phyloP scores from a whole-genome alignment of 2,888 invertebrate species.

The Unio delphinus region DNA sequence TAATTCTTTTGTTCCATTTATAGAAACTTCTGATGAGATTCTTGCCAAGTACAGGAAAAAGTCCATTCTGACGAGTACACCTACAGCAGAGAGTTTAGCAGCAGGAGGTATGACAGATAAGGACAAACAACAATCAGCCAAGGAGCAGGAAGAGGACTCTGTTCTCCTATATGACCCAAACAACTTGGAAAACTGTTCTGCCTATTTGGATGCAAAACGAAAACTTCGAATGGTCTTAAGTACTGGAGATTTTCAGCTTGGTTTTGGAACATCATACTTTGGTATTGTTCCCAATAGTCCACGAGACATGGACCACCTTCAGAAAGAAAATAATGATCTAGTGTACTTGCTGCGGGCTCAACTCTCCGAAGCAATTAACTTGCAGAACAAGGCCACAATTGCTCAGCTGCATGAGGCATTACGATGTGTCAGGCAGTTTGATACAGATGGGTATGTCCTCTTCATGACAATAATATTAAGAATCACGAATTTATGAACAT shows the following conservation, averaged over 20 bases:
- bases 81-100: constrained; percentile 37
- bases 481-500: too few relatives aligned
- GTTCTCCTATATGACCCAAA: constrained; percentile 72
- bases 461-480: too few relatives aligned
- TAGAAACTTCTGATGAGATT: constrained; percentile 91
- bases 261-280: constrained; percentile 16
- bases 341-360: constrained; percentile 73
- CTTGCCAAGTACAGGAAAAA: constrained; percentile 90
- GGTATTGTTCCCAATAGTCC: constrained; percentile 37
- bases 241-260: constrained; percentile 79
- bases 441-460: constrained; percentile 75
- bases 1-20: constrained; percentile 53
- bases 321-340: constrained; percentile 60
- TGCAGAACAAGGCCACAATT: constrained; percentile 83
- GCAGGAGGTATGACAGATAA: constrained; percentile 59
- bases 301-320: constrained; percentile 29
- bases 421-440: constrained; percentile 83
- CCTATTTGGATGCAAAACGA: constrained; percentile 84
- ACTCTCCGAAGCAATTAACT: constrained; percentile 85
- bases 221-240: constrained; percentile 92
- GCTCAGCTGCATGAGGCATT: constrained; percentile 88
- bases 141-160: constrained; percentile 46
- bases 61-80: constrained; percentile 30
- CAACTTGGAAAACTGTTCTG: constrained; percentile 76
- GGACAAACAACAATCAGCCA: constrained; percentile 36